Base-by-base conservation (phyloP, 2,888 invertebrate genomes). In the Ptilodon capucinus region DNA sequence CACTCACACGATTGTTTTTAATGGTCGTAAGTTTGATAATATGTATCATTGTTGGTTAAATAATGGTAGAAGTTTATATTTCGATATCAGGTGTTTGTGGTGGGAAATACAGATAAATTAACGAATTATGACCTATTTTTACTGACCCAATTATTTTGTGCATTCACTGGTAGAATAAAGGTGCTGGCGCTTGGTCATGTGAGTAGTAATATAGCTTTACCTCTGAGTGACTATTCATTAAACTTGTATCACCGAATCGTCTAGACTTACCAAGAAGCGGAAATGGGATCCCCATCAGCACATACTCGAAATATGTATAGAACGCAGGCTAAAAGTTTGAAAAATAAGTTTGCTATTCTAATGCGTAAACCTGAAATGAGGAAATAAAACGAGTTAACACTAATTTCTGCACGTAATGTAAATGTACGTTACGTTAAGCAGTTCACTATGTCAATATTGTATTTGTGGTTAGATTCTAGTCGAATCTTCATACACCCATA, bases 341-440 rank as follows among this genome's bases (percentile, higher is more conserved):
- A 97, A 92, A 98, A 95, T 91, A 99, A 93, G 92, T 99, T 99
- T 76, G 98, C 98, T 86, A 98, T 96, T 82, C 99, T 96, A 92
- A 99, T 98, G 84, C 98, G 95, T 91, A 99, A 94, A 94, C 98
- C 98, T 98, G 93, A 53, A 94, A 94, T 72, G 81, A 86, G 52
- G 11, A 54, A 39, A 32, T 14, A 44, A 4, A 23, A 7, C 5
- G 7, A 23, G 4, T 23, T 8, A 7, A 11, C 25, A 28, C 9
- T 28, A 28, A 4, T 32, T 41, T 41, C 32, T 13, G 11, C 19
- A 32, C 30, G 13, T 13, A 32, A 34, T 34, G 0, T 34, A 11
- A 4, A 21, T 6, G 21, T 7, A 1, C 5, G 21, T 21, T 0
- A 21, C 7, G 21, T n/a, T n/a, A n/a, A n/a, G n/a, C n/a, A n/a